Conservation (phyloP, 2,113 vertebrate species). For the Ploceus nigricollis region DNA sequence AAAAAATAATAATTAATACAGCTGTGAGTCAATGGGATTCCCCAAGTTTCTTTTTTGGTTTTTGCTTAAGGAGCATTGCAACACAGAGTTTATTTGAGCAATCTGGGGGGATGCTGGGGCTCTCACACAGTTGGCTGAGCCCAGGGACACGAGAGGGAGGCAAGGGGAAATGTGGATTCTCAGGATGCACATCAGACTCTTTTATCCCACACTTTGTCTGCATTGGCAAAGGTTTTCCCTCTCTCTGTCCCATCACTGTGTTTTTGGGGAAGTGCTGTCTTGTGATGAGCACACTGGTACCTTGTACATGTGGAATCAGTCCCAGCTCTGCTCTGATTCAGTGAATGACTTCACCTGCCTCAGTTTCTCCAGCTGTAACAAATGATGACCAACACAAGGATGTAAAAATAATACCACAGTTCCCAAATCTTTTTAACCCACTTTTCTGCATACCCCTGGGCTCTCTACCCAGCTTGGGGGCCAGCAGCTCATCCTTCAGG, state of each 20-base stretch:
- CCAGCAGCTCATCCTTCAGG: not conserved
- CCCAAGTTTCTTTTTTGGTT: conserved; percentile 37
- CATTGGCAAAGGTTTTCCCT: not conserved
- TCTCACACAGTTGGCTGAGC: not conserved
- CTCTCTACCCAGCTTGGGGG: not conserved
- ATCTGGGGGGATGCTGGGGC: not conserved
- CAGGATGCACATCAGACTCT: not conserved
- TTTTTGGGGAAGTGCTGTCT: not conserved
- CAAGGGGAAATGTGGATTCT: not conserved
- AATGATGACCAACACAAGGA: no score
- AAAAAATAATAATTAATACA: conserved; percentile 35
- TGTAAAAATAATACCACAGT: not conserved
- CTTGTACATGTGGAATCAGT: accelerated
- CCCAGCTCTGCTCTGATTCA: not conserved
- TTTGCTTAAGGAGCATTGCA: not conserved
- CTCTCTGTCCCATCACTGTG: not conserved
- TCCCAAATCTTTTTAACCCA: not conserved
- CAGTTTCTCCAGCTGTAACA: not conserved
- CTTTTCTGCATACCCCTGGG: accelerated
- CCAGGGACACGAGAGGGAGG: not conserved
- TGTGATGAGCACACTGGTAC: not conserved
- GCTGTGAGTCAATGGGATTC: conserved; percentile 63
- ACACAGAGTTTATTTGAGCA: not conserved
- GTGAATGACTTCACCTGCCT: not conserved
- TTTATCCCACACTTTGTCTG: not conserved